Conservation (phyloP, 2,888 invertebrate species). For the Cylindroiulus punctatus region DNA sequence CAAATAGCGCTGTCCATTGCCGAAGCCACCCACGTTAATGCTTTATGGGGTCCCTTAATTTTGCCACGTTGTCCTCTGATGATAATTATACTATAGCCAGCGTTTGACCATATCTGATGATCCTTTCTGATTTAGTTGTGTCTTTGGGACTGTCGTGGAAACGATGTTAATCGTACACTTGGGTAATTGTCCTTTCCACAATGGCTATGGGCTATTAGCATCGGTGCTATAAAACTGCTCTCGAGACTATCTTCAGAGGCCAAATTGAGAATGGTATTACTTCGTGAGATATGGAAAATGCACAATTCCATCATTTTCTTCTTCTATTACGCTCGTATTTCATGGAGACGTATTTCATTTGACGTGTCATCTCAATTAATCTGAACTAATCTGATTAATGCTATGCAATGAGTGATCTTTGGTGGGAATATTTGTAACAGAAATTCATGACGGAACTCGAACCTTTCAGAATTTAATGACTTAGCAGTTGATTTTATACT, state of each 20-base stretch:
- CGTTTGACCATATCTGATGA: conserved; percentile 45
- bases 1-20: conserved; percentile 6
- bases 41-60: not conserved
- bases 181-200: conserved; percentile 11
- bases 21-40: not conserved
- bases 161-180: conserved; percentile 35
- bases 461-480: too few species aligned
- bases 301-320: not conserved
- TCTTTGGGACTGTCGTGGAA: conserved; percentile 40
- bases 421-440: too few species aligned
- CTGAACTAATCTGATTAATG: not conserved
- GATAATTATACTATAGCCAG: conserved; percentile 35
- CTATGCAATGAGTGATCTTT: too few species aligned
- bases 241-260: conserved; percentile 8
- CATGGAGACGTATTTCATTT: not conserved
- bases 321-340: not conserved
- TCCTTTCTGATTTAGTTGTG: conserved; percentile 39
- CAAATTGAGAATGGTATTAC: conserved; percentile 1
- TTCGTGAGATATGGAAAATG: not conserved
- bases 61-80: not conserved
- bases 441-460: too few species aligned
- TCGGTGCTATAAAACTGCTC: not conserved
- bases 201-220: conserved; percentile 29
- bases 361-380: not conserved
- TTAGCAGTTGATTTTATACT: too few species aligned